Evolutionary conservation across 2,888 invertebrate species (phyloP).

Genomic region (Luffia ferchaultella): DNA sequence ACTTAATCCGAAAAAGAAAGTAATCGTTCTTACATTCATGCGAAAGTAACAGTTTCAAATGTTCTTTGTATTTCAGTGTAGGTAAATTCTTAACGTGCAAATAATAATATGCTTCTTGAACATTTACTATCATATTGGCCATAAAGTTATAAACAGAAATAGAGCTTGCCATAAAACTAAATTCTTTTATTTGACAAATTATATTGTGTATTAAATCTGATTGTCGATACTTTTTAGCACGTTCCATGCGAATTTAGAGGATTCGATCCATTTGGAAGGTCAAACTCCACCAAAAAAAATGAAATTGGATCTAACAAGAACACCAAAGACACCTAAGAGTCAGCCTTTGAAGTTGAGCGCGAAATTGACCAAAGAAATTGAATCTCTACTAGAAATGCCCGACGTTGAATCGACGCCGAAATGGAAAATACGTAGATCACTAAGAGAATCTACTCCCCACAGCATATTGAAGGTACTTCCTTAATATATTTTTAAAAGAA

Average conservation of each 20-base stretch:
- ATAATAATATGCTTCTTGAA: too few species aligned
- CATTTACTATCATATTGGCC: too few species aligned
- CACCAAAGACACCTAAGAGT: conserved; percentile 27
- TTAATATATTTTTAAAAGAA: neutral
- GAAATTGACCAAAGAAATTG: conserved; percentile 32
- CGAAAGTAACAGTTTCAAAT: too few species aligned
- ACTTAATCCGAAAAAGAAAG: too few species aligned
- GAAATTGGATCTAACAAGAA: conserved; percentile 25
- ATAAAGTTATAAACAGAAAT: too few species aligned
- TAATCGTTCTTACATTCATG: too few species aligned
- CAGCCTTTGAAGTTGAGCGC: conserved; percentile 25
- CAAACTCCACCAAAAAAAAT: conserved; percentile 41
- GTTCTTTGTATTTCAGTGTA: too few species aligned
- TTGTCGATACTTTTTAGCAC: neutral
- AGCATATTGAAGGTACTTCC: conserved; percentile 70
- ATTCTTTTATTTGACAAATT: too few species aligned
- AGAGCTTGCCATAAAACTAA: too few species aligned
- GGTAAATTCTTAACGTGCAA: too few species aligned
- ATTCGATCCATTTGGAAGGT: conserved; percentile 15
- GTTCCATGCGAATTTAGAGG: neutral
- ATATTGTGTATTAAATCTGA: too few species aligned
- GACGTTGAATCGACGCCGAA: conserved; percentile 36
- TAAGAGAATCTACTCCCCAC: conserved; percentile 61
- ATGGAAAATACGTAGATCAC: conserved; percentile 12
- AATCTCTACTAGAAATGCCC: conserved; percentile 63